Base-by-base conservation (phyloP, 2,113 vertebrate species). In the Eleginops maclovinus region DNA sequence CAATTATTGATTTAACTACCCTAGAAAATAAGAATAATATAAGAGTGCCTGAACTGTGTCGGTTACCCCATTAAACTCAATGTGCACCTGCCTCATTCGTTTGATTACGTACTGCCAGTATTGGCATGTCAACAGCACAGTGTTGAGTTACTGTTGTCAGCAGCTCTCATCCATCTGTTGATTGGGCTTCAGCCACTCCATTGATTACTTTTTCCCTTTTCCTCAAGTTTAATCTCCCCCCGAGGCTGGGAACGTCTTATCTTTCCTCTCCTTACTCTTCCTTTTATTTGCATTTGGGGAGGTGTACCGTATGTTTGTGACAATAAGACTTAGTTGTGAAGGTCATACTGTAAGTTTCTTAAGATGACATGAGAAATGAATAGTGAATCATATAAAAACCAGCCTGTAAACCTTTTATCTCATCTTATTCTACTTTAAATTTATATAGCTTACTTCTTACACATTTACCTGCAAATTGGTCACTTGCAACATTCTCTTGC, bases 131-230 rank as follows among this genome's bases (percentile, higher is more conserved):
- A 77, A 21, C 77, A n/a, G 69, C 65, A 3, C 9, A 24, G 46
- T 36, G 81, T 26, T 72, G 82, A 81, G 65, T 79, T 77, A 16
- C 72, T 56, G 81, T 66, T 31, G 44, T 79, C 63, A 46, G 72
- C 68, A 31, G 60, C 74, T 47, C 53, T 54, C 65, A 22, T 82
- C 83, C 83, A 82, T 91, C 81, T 88, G 78, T 85, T 77, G 79
- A 84, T 85, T 87, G 75, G 77, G 24, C 79, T 61, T 36, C 65
- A 79, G 61, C 73, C 70, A 47, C 72, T 71, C 50, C 64, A 77
- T 83, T 85, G 78, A 90, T 85, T 67, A 44, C 58, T 28, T 64
- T 58, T 66, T 68, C n/a, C 54, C 58, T 8, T 61, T 74, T 51
- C 50, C 24, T 55, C 26, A 56, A 1, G 10, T 54, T 83, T 74